A percentile compares a stretch with the other conserved stretches of the same genome.
Evolutionary conservation across 1,140 invertebrate species (phyloP).

Genomic region (Battus philenor): DNA sequence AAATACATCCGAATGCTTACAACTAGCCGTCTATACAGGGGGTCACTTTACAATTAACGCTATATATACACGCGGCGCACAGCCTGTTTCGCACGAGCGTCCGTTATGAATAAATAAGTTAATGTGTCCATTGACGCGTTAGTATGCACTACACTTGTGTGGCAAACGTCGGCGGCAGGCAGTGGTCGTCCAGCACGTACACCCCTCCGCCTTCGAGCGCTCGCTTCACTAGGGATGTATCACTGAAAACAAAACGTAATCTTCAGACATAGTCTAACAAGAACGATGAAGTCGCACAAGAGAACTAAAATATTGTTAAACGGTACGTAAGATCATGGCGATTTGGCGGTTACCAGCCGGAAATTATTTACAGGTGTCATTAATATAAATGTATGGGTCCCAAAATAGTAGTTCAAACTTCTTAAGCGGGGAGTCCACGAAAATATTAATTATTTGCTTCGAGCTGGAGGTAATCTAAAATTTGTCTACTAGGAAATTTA

Average conservation of each 20-base stretch:
- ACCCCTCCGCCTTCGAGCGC: conserved; percentile 72
- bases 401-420: no score
- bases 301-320: not conserved
- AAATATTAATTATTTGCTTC: no score
- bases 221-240: conserved; percentile 74
- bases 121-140: conserved; percentile 46
- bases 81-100: conserved; percentile 68
- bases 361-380: no score
- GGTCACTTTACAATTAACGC: conserved; percentile 71
- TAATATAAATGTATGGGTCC: no score
- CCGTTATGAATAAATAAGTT: conserved; percentile 68
- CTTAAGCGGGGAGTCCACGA: no score
- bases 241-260: conserved; percentile 67
- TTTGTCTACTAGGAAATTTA: no score
- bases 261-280: no score
- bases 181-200: conserved; percentile 73
- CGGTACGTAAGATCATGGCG: no score
- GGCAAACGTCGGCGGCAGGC: conserved; percentile 74
- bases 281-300: no score
- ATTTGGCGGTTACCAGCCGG: no score
- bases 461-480: no score
- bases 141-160: conserved; percentile 72
- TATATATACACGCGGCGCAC: conserved; percentile 74
- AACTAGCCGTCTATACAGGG: conserved; percentile 70
- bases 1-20: conserved; percentile 70